A percentile compares a stretch with the other conserved stretches of the same genome.
Conservation (phyloP, 2,888 invertebrate species). For the Tetheella fluctuosa region DNA sequence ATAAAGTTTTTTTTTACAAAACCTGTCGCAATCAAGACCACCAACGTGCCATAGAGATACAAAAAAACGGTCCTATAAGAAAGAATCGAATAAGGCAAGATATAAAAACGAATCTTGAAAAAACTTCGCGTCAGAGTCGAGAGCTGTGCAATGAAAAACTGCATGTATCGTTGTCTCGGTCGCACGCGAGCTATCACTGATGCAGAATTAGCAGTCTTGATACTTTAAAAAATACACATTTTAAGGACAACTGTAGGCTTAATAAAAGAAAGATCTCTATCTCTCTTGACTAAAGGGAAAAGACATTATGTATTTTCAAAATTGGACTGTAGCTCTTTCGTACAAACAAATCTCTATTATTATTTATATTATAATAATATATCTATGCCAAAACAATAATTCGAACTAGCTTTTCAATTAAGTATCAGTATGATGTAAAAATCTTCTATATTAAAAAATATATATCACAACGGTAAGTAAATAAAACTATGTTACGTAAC, state of each 20-base stretch:
- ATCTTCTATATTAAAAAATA: not conserved
- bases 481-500: slow-evolving; percentile 41
- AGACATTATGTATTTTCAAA: too few species aligned
- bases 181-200: slow-evolving; percentile 55
- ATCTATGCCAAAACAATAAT: too few species aligned
- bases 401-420: too few species aligned
- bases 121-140: slow-evolving; percentile 54
- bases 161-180: slow-evolving; percentile 61
- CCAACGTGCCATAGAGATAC: slow-evolving; percentile 47
- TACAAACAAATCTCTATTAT: too few species aligned
- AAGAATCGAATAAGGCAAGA: slow-evolving; percentile 55
- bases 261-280: too few species aligned
- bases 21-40: slow-evolving; percentile 50
- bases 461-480: slow-evolving; percentile 20
- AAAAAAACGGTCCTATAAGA: slow-evolving; percentile 61
- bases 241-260: not conserved
- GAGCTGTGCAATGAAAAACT: slow-evolving; percentile 66
- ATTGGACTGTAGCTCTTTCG: too few species aligned
- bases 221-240: slow-evolving; percentile 53
- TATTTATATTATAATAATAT: too few species aligned
- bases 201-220: slow-evolving; percentile 50
- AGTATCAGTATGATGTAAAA: too few species aligned
- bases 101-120: slow-evolving; percentile 70
- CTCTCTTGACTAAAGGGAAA: too few species aligned
- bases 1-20: slow-evolving; percentile 15